Percentiles rank a stretch among this genome's conserved stretches.
These are phyloP conservation scores for Melanchra persicariae DNA, from an alignment of 2,888 invertebrate genomes.

Conservation along the genomic window DNA sequence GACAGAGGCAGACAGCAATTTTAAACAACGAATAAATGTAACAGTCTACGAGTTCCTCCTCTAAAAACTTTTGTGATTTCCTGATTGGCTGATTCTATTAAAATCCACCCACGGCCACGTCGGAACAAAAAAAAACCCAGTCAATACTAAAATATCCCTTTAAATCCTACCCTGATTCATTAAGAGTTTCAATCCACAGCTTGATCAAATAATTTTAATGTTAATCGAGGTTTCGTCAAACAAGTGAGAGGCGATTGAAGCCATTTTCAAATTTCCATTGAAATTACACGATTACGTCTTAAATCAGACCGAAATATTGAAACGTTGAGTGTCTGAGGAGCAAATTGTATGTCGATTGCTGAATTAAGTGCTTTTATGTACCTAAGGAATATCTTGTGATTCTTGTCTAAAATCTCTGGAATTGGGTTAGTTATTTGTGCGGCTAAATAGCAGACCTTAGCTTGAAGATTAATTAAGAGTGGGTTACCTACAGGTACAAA, in stretches of 20 bases:
- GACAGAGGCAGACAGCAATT: too few relatives aligned
- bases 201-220: conserved; percentile 53
- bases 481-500: too few relatives aligned
- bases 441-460: not conserved
- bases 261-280: conserved; percentile 41
- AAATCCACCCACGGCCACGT: too few relatives aligned
- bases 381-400: not conserved
- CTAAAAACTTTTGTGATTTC: too few relatives aligned
- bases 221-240: conserved; percentile 50
- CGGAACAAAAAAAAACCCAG: not conserved
- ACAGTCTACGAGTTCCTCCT: too few relatives aligned
- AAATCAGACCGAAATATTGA: conserved; percentile 32
- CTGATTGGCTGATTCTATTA: too few relatives aligned
- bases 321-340: conserved; percentile 17
- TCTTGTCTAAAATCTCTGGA: not conserved
- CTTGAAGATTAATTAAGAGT: too few relatives aligned
- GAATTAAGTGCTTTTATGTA: not conserved
- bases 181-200: conserved; percentile 39
- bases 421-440: not conserved
- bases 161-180: conserved; percentile 30
- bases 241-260: conserved; percentile 44
- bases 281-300: conserved; percentile 39
- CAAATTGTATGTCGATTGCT: conserved; percentile 27
- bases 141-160: conserved; percentile 15
- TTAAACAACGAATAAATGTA: too few relatives aligned